Evolutionary conservation across 2,113 vertebrate species (phyloP).

Genomic region (Anhinga anhinga): DNA sequence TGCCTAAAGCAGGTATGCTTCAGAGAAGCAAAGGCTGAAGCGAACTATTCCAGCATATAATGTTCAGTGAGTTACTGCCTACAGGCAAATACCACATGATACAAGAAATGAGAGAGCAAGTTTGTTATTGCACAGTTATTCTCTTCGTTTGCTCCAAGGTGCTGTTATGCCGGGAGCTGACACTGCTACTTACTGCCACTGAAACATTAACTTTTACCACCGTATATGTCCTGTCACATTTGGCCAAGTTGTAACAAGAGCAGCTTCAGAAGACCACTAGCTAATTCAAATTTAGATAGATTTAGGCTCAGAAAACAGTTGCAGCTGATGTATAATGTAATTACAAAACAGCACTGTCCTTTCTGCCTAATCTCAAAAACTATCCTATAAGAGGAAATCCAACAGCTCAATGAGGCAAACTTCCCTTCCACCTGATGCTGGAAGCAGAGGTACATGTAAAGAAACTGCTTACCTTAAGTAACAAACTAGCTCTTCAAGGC

Average conservation of each 20-base stretch:
- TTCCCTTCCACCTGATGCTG: not conserved
- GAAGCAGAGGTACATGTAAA: not conserved
- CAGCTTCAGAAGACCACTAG: not conserved
- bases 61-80: not conserved
- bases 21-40: not conserved
- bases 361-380: not conserved
- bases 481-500: not conserved
- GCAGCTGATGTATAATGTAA: not conserved
- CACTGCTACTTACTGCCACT: not conserved
- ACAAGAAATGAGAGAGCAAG: not conserved
- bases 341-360: not conserved
- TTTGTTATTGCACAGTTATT: not conserved
- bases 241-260: not conserved
- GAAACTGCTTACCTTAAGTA: not conserved
- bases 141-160: not conserved
- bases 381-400: not conserved
- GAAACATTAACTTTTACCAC: not conserved
- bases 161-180: not conserved
- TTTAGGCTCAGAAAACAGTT: not conserved
- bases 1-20: not conserved
- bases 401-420: not conserved
- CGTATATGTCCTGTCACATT: no score
- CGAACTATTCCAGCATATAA: not conserved
- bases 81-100: not conserved
- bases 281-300: not conserved